phyloP scores from a whole-genome alignment of 2,797 vertebrate species.

The Oryzias dopingdopingensis region DNA sequence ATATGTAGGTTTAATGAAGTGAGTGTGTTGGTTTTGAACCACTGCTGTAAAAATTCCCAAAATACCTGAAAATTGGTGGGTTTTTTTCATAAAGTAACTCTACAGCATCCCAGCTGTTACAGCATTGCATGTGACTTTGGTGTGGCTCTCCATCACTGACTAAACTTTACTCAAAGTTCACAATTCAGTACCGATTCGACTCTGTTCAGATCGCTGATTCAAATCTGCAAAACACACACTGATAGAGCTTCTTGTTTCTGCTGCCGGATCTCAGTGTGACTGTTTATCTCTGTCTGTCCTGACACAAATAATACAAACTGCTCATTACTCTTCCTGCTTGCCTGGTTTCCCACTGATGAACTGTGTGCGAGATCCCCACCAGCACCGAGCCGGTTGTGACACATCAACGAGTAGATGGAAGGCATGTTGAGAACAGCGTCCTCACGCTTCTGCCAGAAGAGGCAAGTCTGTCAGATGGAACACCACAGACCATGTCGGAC shows the following conservation, averaged over 20 bases:
- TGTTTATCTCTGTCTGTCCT: constrained; percentile 30
- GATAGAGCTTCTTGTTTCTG: constrained; percentile 20
- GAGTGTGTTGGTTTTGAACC: too few relatives aligned
- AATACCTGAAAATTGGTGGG: too few relatives aligned
- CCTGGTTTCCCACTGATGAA: constrained; percentile 52
- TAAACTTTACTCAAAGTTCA: constrained; percentile 7
- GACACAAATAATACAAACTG: constrained; percentile 47
- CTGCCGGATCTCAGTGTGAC: constrained; percentile 16
- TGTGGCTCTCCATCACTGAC: neutral
- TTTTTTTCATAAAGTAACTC: neutral
- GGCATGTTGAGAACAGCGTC: constrained; percentile 47
- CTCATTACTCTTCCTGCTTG: constrained; percentile 55
- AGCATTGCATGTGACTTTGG: neutral
- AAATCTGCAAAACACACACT: constrained; percentile 15
- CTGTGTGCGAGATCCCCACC: constrained; percentile 39
- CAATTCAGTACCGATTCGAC: constrained; percentile 1
- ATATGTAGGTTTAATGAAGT: too few relatives aligned
- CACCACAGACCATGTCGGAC: constrained; percentile 37
- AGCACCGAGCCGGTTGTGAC: constrained; percentile 50
- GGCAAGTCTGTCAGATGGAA: constrained; percentile 60
- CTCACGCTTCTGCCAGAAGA: constrained; percentile 37
- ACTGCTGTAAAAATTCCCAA: too few relatives aligned
- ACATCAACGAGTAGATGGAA: constrained; percentile 40
- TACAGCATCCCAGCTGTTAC: neutral
- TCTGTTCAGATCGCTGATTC: constrained; percentile 2